Conservation (phyloP, 2,113 vertebrate species). For the Sakesphorus luctuosus region DNA sequence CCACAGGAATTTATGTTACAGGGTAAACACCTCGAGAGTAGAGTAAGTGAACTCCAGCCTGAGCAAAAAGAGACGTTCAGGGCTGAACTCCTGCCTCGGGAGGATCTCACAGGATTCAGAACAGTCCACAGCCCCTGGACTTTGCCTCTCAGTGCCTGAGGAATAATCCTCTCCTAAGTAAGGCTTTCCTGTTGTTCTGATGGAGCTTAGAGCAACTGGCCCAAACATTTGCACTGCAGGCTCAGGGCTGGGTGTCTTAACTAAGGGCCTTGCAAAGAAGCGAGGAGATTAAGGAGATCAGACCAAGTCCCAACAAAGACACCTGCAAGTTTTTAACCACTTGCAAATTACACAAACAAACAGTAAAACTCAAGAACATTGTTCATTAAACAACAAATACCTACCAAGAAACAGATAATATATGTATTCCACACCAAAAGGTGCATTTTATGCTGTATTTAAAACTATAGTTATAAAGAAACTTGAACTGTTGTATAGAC, state of each 20-base stretch:
- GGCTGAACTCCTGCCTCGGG: background rate
- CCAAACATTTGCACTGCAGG: background rate
- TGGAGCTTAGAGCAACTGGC: background rate
- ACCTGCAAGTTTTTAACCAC: background rate
- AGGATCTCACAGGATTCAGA: background rate
- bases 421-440: accelerated
- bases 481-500: background rate
- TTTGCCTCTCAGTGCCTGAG: background rate
- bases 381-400: accelerated
- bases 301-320: background rate
- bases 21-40: background rate
- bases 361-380: background rate
- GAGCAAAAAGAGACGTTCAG: background rate
- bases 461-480: background rate
- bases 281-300: background rate
- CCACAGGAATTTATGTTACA: constrained; percentile 6
- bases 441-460: background rate
- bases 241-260: background rate
- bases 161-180: background rate
- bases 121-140: background rate
- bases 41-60: background rate
- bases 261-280: background rate
- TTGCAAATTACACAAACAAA: background rate
- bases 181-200: background rate
- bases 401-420: background rate